Evolutionary conservation across 2,113 vertebrate species (phyloP).

Genomic region (Atlantisia rogersi): DNA sequence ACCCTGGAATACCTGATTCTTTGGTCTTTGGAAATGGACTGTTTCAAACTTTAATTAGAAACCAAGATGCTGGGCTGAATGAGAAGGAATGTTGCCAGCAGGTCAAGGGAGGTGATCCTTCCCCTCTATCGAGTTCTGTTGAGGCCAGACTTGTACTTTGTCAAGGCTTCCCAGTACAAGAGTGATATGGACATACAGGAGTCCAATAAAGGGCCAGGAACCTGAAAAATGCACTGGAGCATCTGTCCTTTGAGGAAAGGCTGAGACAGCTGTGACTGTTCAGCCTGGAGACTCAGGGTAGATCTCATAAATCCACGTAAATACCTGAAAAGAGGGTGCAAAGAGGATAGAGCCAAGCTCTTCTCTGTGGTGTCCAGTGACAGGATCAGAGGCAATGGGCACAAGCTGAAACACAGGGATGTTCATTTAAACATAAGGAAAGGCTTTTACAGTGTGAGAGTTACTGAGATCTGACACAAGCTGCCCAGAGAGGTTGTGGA

Average conservation of each 20-base stretch:
- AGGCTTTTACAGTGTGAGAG: background rate
- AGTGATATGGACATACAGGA: background rate
- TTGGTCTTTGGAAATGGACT: background rate
- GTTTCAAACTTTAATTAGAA: background rate
- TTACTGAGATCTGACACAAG: background rate
- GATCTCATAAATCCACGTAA: background rate
- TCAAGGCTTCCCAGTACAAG: background rate
- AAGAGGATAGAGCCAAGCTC: background rate
- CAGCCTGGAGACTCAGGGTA: background rate
- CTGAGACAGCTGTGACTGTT: background rate
- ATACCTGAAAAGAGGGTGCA: background rate
- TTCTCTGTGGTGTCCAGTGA: background rate
- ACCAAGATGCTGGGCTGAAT: background rate
- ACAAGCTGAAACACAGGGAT: background rate
- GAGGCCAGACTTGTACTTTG: background rate
- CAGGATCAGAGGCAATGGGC: background rate
- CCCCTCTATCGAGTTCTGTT: background rate
- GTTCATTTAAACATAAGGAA: background rate
- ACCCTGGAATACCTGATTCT: background rate
- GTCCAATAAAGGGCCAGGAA: background rate
- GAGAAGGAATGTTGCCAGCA: background rate
- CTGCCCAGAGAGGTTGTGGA: background rate
- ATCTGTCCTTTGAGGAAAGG: background rate
- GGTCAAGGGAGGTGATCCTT: background rate
- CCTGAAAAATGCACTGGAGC: background rate